Conservation (phyloP, 2,888 invertebrate species). For the Petrolisthes cinctipes region DNA sequence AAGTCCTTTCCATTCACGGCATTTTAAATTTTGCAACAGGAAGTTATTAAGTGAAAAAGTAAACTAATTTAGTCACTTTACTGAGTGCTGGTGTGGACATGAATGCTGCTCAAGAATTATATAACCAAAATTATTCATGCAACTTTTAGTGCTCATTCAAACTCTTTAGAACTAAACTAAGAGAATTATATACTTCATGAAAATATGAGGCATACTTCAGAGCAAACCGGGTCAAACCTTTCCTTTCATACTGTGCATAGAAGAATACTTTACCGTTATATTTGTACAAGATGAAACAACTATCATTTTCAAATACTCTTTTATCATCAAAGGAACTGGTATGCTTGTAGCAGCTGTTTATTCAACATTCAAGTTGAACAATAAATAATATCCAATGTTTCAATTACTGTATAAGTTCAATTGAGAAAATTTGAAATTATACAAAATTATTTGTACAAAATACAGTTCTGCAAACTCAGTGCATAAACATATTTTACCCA, state of each 20-base stretch:
- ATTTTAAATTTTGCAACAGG: slow-evolving; percentile 29
- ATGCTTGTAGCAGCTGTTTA: background rate
- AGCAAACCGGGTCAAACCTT: background rate
- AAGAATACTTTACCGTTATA: background rate
- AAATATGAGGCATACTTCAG: background rate
- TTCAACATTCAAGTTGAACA: no score
- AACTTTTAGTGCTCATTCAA: background rate
- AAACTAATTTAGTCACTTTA: background rate
- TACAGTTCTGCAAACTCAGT: background rate
- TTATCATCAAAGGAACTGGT: background rate
- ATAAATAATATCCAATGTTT: no score
- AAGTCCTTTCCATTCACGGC: slow-evolving; percentile 25
- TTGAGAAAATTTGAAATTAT: no score
- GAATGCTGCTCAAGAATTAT: background rate
- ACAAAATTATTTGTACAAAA: background rate
- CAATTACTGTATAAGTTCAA: no score
- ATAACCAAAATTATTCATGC: background rate
- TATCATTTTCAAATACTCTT: background rate
- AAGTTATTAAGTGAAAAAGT: slow-evolving; percentile 3
- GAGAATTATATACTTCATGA: background rate
- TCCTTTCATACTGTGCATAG: background rate
- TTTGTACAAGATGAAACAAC: background rate
- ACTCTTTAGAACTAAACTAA: background rate
- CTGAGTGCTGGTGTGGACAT: slow-evolving; percentile 3
- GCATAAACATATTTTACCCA: no score